A percentile compares a stretch with the other conserved stretches of the same genome.
phyloP scores from a whole-genome alignment of 2,113 vertebrate genomes.

The Aramus guarauna region DNA sequence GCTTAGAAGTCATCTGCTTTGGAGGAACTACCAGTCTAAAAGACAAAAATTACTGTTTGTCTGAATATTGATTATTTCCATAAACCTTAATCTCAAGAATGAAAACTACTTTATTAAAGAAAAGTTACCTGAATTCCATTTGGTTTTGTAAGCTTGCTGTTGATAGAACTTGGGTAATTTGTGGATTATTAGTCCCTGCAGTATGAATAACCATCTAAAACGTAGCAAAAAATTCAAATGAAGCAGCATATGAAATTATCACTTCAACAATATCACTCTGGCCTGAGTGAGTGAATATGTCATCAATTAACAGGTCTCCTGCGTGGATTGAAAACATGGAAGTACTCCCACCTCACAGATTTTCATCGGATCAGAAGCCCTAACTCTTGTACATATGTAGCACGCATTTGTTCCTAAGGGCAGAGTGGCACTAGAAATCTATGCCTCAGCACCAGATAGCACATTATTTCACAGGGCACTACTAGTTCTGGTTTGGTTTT shows the following conservation, averaged over 20 bases:
- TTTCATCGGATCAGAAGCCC: neutral
- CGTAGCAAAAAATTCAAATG: neutral
- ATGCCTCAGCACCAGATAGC: neutral
- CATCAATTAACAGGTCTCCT: neutral
- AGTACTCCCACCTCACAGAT: neutral
- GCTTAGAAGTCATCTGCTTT: constrained; percentile 35
- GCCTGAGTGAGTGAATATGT: neutral
- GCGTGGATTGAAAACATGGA: neutral
- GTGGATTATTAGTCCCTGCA: neutral
- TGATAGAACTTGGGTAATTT: constrained; percentile 21
- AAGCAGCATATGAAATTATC: neutral
- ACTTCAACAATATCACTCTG: neutral
- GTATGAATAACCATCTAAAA: constrained; percentile 62
- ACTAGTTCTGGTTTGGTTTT: neutral
- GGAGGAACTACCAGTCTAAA: constrained; percentile 59
- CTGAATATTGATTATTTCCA: neutral
- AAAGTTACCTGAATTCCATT: constrained; percentile 75
- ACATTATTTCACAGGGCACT: neutral
- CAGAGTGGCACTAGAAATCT: neutral
- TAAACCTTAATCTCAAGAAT: neutral
- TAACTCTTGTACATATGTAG: neutral
- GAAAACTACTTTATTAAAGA: constrained; percentile 5
- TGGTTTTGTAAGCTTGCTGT: constrained; percentile 41
- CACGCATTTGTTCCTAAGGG: neutral
- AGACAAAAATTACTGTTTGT: constrained; percentile 41